Percentiles rank a stretch among this genome's conserved stretches.
Evolutionary conservation across 2,888 invertebrate genomes (phyloP).

Genomic region (Megaustenia siamemsis): DNA sequence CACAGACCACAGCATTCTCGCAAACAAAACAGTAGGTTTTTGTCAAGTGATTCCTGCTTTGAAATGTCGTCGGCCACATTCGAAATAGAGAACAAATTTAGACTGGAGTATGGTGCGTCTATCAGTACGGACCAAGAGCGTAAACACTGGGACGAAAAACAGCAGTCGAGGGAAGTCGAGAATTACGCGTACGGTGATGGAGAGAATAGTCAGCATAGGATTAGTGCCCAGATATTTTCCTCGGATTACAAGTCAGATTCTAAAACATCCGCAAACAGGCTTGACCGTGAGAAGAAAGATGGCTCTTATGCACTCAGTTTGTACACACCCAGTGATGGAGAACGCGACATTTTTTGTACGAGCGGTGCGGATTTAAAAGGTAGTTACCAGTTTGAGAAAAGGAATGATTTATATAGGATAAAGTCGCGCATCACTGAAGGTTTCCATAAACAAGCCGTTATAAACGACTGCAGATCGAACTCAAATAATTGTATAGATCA

Average conservation of each 20-base stretch:
- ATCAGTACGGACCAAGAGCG: background rate
- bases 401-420: background rate
- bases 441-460: background rate
- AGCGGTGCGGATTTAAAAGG: background rate
- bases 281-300: background rate
- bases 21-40: background rate
- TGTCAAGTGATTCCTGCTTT: background rate
- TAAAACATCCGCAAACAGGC: background rate
- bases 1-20: background rate
- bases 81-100: background rate
- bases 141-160: background rate
- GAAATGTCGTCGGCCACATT: background rate
- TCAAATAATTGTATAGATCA: too few relatives aligned
- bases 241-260: background rate
- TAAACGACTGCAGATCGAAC: background rate
- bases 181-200: background rate
- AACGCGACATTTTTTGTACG: background rate
- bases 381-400: constrained; percentile 11
- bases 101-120: background rate
- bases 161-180: background rate
- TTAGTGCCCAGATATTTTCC: background rate
- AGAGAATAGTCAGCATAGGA: background rate
- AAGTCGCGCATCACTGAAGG: background rate
- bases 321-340: background rate
- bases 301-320: background rate